Conservation (phyloP, 1,140 invertebrate genomes). For the Pentalonia nigronervosa region DNA sequence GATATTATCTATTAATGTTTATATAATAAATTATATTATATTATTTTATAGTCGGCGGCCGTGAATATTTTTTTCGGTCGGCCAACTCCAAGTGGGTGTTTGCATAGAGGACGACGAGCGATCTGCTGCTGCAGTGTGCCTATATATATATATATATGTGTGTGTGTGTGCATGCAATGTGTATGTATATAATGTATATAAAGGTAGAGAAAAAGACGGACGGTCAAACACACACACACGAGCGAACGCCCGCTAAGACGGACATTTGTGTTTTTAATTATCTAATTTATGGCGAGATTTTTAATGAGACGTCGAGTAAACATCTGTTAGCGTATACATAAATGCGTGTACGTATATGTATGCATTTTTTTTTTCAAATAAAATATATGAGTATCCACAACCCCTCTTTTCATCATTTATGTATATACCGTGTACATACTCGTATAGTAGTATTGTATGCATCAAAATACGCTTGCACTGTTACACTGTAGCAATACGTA, state of each 20-base stretch:
- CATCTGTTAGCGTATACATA: background rate
- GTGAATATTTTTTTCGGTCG: background rate
- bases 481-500: background rate
- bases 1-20: background rate
- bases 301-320: conserved; percentile 32
- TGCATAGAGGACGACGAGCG: background rate
- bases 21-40: background rate
- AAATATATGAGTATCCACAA: background rate
- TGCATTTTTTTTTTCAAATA: background rate
- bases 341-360: background rate
- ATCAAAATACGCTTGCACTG: background rate
- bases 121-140: background rate
- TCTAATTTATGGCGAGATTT: conserved; percentile 41
- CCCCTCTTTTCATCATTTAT: background rate
- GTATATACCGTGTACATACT: background rate
- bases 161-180: too few relatives aligned
- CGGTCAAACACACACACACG: too few relatives aligned
- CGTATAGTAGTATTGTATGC: background rate
- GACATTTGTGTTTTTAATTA: conserved; percentile 47
- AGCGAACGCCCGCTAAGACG: background rate
- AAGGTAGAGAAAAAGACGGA: background rate
- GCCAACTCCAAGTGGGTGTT: background rate
- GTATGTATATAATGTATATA: background rate
- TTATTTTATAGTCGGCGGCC: background rate
- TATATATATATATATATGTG: too few relatives aligned